A percentile compares a stretch with the other conserved stretches of the same genome.
Evolutionary conservation across 2,797 vertebrate species (phyloP).

Genomic region (Momotus momota): DNA sequence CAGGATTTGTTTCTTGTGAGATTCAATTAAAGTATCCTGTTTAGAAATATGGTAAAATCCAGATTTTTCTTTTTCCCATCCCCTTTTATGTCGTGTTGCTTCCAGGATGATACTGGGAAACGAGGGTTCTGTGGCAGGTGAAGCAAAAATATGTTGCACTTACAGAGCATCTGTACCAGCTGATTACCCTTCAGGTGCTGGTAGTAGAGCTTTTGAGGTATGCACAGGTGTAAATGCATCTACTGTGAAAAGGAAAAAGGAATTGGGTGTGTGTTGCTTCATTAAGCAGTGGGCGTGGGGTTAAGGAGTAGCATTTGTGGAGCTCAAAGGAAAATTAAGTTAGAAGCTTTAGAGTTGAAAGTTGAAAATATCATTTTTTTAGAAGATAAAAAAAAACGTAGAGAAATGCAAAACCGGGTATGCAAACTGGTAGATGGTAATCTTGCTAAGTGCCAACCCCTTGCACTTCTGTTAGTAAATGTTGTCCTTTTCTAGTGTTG

Average conservation of each 20-base stretch:
- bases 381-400: too few species aligned
- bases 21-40: not conserved
- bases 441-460: not conserved
- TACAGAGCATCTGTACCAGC: not conserved
- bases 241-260: not conserved
- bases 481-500: not conserved
- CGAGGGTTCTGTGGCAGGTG: not conserved
- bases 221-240: not conserved
- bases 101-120: not conserved
- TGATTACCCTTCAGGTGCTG: not conserved
- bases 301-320: not conserved
- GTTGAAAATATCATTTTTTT: too few species aligned
- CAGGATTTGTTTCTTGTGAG: not conserved
- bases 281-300: not conserved
- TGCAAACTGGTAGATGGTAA: not conserved
- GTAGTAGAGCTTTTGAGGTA: not conserved
- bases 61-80: not conserved
- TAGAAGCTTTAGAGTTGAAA: not conserved
- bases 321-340: not conserved
- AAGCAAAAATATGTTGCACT: not conserved
- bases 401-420: not conserved
- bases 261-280: not conserved
- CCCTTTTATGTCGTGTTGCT: not conserved
- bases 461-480: not conserved
- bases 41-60: not conserved